Conservation (phyloP, 1,140 invertebrate species). For the Bradysia coprophila region DNA sequence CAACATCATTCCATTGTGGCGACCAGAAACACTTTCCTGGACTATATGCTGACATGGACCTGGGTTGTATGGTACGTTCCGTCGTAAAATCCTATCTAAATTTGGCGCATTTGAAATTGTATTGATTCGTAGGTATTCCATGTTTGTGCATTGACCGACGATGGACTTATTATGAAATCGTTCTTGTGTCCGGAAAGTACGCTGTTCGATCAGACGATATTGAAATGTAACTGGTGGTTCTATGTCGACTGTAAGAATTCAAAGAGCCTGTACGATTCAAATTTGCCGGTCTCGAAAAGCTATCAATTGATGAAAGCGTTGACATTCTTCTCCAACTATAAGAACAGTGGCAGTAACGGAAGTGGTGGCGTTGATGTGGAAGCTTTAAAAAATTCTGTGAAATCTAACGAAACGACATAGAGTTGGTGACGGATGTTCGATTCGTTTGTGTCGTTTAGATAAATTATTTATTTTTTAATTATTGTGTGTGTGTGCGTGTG, state of each 20-base stretch:
- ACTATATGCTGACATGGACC: slow-evolving; percentile 70
- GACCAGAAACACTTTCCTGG: slow-evolving; percentile 81
- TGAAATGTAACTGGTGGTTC: slow-evolving; percentile 86
- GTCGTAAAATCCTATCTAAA: background rate
- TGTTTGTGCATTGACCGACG: slow-evolving; percentile 73
- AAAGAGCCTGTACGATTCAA: slow-evolving; percentile 61
- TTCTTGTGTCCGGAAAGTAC: slow-evolving; percentile 78
- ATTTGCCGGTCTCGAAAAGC: slow-evolving; percentile 76
- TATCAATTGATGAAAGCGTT: slow-evolving; percentile 79
- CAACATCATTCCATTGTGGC: slow-evolving; percentile 74
- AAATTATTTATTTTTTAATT: too few species aligned
- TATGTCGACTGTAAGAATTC: slow-evolving; percentile 74
- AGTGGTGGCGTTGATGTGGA: slow-evolving; percentile 2
- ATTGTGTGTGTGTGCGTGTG: too few species aligned
- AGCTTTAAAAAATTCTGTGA: slow-evolving; percentile 4
- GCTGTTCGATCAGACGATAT: slow-evolving; percentile 70
- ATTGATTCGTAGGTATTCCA: slow-evolving; percentile 57
- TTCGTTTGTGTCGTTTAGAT: too few species aligned
- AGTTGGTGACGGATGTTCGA: too few species aligned
- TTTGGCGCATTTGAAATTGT: background rate
- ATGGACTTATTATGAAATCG: slow-evolving; percentile 72
- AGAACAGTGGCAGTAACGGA: slow-evolving; percentile 13
- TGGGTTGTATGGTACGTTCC: slow-evolving; percentile 75
- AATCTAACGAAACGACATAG: background rate
- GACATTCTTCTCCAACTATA: slow-evolving; percentile 62